Evolutionary conservation across 1,140 invertebrate genomes (phyloP).

Genomic region (Drosophila teissieri): DNA sequence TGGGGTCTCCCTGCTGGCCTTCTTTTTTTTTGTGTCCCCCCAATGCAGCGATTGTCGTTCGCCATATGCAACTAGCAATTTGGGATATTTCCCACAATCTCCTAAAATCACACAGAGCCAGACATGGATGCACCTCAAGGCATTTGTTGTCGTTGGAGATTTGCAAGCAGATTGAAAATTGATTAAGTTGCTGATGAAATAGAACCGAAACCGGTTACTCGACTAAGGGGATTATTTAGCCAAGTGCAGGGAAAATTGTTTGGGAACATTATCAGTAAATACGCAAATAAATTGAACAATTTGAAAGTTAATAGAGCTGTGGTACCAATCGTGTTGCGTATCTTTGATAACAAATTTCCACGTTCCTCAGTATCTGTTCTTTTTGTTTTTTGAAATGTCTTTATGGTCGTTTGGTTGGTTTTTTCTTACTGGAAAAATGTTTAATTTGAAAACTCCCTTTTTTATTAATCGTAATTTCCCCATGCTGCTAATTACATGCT

Average conservation of each 20-base stretch:
- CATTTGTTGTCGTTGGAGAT: constrained; percentile 33
- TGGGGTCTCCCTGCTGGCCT: constrained; percentile 1
- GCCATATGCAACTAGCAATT: constrained; percentile 56
- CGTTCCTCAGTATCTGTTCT: background rate
- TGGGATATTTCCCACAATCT: constrained; percentile 19
- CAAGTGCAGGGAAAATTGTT: background rate
- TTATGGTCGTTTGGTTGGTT: too few species aligned
- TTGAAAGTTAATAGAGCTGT: background rate
- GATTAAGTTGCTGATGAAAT: constrained; percentile 34
- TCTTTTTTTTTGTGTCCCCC: background rate
- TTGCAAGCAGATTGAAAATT: constrained; percentile 31
- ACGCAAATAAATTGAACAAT: constrained; percentile 1
- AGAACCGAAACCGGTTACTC: background rate
- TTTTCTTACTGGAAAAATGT: background rate
- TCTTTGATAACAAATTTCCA: background rate
- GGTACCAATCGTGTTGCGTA: background rate
- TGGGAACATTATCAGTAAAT: background rate
- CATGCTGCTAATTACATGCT: constrained; percentile 56
- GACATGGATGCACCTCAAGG: constrained; percentile 38
- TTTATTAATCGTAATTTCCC: constrained; percentile 26
- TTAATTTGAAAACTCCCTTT: constrained; percentile 17
- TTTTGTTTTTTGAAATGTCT: background rate
- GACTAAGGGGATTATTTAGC: constrained; percentile 5
- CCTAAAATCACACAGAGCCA: constrained; percentile 19
- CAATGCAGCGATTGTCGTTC: constrained; percentile 50